Evolutionary conservation across 2,113 vertebrate species (phyloP), one percentile per base, ranked within the genome.

Genomic region (Alexandromys fortis): DNA sequence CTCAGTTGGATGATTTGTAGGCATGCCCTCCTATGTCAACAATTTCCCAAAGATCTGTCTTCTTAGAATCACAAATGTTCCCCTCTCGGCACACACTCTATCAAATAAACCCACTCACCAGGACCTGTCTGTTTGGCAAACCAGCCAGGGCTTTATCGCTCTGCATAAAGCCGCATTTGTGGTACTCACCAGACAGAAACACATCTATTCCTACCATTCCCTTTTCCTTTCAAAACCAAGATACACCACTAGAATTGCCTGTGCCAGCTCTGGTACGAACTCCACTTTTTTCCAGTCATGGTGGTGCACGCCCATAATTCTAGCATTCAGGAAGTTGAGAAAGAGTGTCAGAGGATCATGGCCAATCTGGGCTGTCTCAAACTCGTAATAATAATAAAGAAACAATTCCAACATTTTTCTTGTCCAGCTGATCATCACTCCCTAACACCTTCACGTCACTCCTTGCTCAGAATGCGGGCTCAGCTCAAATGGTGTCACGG

Each of bases 11-110:
- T 52, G 42, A 21, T 83, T 95, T 90, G 8, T 92, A 21, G 30
- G 19, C 49, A 30, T 63, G 26, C 89, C 72, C 42, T 91, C 67
- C 22, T 52, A 70, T 79, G 70, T 90, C 73, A 85, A 14, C 81
- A 76, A 82, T 83, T 86, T 90, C 75, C n/a, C n/a, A 87, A 81
- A 55, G 75, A 86, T 16, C 52, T 86, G 47, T 89, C 81, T 92
- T 83, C 61, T 61, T 67, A 75, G 55, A 65, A 87, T 38, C 75
- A 1, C n/a, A 67, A 6, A 90, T 45, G 3, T 87, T 94, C 65
- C n/a, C 5, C 70, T 79, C 85, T 92, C 79, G 14, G 42, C 78
- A 63, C 28, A 96, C 30, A 86, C 13, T 58, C 49, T 76, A 77
- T 82, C 33, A 87, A 93, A 33, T 55, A 47, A 86, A 9, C n/a